Evolutionary conservation across 2,113 vertebrate species (phyloP).

Genomic region (Tylochromis polylepis): DNA sequence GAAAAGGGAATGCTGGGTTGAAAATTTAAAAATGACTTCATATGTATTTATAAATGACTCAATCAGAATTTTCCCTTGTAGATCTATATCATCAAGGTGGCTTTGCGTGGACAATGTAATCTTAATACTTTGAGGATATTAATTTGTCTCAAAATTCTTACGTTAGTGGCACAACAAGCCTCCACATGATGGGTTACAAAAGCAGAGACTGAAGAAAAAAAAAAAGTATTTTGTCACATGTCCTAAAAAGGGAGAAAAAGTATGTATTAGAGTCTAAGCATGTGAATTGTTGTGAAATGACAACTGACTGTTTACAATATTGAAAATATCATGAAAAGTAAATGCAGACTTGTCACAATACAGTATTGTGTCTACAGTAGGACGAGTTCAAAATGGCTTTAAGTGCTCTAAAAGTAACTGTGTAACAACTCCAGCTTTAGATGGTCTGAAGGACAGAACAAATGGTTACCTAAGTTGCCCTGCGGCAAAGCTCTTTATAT

Average conservation of each 20-base stretch:
- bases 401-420: constrained; percentile 18
- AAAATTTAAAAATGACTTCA: not conserved
- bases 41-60: not conserved
- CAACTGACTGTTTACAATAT: not conserved
- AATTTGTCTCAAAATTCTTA: not conserved
- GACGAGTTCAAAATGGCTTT: not conserved
- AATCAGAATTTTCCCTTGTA: not conserved
- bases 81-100: not conserved
- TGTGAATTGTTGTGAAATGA: not conserved
- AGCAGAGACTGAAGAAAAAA: not conserved
- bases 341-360: not conserved
- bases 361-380: not conserved
- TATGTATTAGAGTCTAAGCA: not conserved
- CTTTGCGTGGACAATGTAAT: not conserved
- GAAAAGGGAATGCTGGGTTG: not conserved
- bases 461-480: constrained; percentile 67
- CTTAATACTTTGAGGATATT: not conserved
- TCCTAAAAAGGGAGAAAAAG: not conserved
- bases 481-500: constrained; percentile 57
- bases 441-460: constrained; percentile 59
- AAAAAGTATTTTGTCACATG: not conserved
- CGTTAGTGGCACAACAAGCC: rapidly evolving
- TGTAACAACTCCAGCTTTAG: constrained; percentile 26
- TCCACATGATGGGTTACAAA: not conserved
- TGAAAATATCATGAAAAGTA: not conserved